Evolutionary conservation across 2,797 vertebrate genomes (phyloP).

Genomic region (Brachyalestes nurse): DNA sequence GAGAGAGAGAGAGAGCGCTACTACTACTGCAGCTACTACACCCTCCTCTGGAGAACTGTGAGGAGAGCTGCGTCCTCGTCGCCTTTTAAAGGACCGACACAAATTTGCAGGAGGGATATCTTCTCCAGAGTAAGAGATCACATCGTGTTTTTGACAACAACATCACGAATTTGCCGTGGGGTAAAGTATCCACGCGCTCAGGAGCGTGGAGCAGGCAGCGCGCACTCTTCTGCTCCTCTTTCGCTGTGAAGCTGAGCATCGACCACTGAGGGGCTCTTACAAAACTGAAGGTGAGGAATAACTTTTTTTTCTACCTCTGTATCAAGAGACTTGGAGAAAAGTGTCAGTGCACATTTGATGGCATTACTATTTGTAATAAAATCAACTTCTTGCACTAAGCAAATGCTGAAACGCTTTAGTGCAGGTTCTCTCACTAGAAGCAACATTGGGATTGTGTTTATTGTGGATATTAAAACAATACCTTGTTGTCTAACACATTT

Average conservation of each 20-base stretch:
- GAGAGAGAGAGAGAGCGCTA: neutral
- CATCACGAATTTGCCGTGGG: neutral
- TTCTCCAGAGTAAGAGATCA: no score
- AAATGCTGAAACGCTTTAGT: no score
- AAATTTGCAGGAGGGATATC: neutral
- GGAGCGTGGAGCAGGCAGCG: neutral
- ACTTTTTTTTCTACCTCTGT: neutral
- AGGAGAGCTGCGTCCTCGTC: neutral
- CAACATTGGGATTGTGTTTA: neutral
- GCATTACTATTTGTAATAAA: neutral
- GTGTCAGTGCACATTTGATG: no score
- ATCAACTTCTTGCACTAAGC: neutral
- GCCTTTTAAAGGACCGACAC: neutral
- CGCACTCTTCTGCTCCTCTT: neutral
- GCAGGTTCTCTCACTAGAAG: neutral
- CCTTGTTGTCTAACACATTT: neutral
- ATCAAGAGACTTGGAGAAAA: neutral
- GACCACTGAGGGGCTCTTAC: neutral
- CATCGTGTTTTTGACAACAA: no score
- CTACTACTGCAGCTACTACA: neutral
- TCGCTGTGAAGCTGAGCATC: neutral
- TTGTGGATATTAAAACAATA: neutral
- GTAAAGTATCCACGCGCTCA: neutral
- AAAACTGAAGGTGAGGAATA: conserved; percentile 26
- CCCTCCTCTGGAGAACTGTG: neutral